phyloP scores from a whole-genome alignment of 2,888 invertebrate species.

The Meteorus colon region DNA sequence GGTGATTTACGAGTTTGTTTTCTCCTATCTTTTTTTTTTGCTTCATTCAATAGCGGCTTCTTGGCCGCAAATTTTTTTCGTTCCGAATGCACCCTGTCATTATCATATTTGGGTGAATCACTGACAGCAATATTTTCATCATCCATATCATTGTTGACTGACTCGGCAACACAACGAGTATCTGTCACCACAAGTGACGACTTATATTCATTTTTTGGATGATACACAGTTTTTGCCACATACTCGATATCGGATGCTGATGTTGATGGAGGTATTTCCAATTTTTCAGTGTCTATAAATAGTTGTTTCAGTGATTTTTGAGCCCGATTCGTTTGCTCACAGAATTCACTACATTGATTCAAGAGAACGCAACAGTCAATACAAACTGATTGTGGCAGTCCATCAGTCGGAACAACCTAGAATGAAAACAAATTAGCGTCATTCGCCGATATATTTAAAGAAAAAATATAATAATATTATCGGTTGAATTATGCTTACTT shows the following conservation, averaged over 20 bases:
- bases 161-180: conserved; percentile 53
- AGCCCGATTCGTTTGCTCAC: conserved; percentile 71
- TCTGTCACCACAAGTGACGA: conserved; percentile 46
- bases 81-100: conserved; percentile 46
- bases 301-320: conserved; percentile 69
- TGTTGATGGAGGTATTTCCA: conserved; percentile 35
- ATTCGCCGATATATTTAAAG: neutral
- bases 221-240: conserved; percentile 53
- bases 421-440: conserved; percentile 23
- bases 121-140: conserved; percentile 50
- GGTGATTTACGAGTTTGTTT: conserved; percentile 52
- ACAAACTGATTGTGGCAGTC: conserved; percentile 70
- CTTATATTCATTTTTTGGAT: conserved; percentile 59
- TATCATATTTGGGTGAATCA: conserved; percentile 50
- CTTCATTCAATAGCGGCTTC: conserved; percentile 52
- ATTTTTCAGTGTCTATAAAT: conserved; percentile 56
- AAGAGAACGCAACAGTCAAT: conserved; percentile 71
- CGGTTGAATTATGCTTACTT: conserved; percentile 61
- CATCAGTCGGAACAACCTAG: conserved; percentile 68
- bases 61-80: conserved; percentile 60
- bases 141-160: conserved; percentile 33
- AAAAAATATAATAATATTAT: neutral
- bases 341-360: conserved; percentile 71
- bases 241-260: conserved; percentile 59
- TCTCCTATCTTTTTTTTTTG: conserved; percentile 60